These are phyloP conservation scores for Apamea crenata DNA, from an alignment of 2,888 invertebrate genomes.

Conservation along the genomic window DNA sequence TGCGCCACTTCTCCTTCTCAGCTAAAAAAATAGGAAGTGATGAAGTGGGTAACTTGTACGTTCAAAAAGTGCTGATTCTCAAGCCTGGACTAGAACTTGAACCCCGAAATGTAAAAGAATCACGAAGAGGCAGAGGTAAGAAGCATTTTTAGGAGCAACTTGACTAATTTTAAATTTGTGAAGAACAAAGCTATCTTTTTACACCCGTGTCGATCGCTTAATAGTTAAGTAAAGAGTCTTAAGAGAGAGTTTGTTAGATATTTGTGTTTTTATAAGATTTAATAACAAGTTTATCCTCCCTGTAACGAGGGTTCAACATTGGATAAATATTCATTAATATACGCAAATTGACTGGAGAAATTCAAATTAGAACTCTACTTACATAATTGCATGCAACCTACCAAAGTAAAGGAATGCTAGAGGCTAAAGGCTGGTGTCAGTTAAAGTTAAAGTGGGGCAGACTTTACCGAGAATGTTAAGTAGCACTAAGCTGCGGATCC, in stretches of 20 bases:
- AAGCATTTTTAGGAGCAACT: background rate
- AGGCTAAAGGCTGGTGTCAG: conserved; percentile 63
- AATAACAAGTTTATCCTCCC: background rate
- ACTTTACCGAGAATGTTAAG: conserved; percentile 80
- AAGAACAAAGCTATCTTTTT: background rate
- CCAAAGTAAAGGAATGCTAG: conserved; percentile 49
- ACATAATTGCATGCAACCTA: conserved; percentile 35
- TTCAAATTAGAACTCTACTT: conserved; percentile 22
- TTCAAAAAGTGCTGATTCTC: background rate
- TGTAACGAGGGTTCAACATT: background rate
- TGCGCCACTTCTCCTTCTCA: background rate
- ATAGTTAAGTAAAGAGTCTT: background rate
- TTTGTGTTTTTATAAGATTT: background rate
- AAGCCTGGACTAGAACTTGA: background rate
- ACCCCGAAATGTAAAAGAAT: background rate
- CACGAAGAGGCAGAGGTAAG: background rate
- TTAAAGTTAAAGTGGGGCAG: conserved; percentile 77
- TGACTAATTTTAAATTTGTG: background rate
- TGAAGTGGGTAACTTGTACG: background rate
- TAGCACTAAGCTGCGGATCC: conserved; percentile 72
- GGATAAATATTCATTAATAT: conserved; percentile 2
- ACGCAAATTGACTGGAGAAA: conserved; percentile 16
- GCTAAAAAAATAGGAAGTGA: background rate
- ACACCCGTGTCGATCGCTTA: too few relatives aligned
- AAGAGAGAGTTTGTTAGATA: background rate